Evolutionary conservation across 2,888 invertebrate genomes (phyloP), one percentile per base, ranked within the genome.

Genomic region (Euphydryas editha): DNA sequence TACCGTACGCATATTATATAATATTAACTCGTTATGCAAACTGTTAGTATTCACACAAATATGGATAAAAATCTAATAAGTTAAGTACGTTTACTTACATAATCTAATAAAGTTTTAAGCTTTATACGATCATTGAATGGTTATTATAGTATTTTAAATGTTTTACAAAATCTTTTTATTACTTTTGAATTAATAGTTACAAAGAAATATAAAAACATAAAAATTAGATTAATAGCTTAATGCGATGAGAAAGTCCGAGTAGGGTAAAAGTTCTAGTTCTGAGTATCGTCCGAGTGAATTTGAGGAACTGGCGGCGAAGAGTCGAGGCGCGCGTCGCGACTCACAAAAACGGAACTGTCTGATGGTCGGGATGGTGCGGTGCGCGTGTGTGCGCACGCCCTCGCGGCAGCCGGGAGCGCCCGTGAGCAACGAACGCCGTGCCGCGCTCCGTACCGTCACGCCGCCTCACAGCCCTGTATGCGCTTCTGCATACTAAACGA

Each of bases 331-430:
- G 84, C 86, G 86, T 81, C 90, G 84, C 84, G 86, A 85, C 88
- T 86, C 76, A 79, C 90, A 91, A 91, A 90, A 91, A 92, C 88
- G 76, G 74, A 81, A 78, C 80, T 76, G 90, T 85, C 87, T 86
- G 84, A 77, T 82, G 80, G 81, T 71, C 77, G 78, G 78, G 73
- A 30, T 30, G 79, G 80, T 75, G 73, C 77, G 75, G 78, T 78
- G 77, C 78, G 83, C 81, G 81, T 79, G 79, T 66, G 66, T 68
- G 68, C 68, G 36, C 65, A 56, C 59, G 58, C 42, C 42, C 65
- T 56, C 60, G 65, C 67, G 46, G 71, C 60, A n/a, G 39, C 59
- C 24, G 2, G 24, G 24, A 24, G 61, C 65, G 56, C 66, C 44
- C 58, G 57, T 65, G 70, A 59, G 65, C 60, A 65, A 59, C 65